phyloP scores from a whole-genome alignment of 2,797 vertebrate genomes.

The Halcyon leucocephala region DNA sequence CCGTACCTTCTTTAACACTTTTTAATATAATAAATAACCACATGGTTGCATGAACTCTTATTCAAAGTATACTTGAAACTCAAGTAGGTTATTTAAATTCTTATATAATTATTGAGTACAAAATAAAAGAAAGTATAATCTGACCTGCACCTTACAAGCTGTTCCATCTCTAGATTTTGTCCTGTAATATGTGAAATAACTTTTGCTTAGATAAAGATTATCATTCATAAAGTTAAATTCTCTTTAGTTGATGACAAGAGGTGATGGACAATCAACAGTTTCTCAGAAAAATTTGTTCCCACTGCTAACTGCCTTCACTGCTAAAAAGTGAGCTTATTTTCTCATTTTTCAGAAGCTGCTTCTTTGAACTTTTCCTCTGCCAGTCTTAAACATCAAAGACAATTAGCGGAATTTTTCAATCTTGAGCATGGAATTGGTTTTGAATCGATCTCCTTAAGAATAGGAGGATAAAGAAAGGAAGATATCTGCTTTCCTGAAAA shows the following conservation, averaged over 20 bases:
- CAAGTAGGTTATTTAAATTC: background rate
- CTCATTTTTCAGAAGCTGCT: background rate
- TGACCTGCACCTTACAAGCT: background rate
- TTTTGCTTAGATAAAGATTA: background rate
- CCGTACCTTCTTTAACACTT: background rate
- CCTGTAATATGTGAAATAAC: background rate
- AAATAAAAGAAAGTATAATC: background rate
- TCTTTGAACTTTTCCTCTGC: background rate
- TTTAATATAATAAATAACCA: background rate
- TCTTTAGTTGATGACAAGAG: background rate
- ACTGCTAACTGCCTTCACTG: background rate
- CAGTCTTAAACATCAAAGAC: background rate
- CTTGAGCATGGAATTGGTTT: background rate
- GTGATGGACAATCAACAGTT: background rate
- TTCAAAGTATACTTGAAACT: background rate
- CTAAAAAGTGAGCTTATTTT: background rate
- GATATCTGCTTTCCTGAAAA: background rate
- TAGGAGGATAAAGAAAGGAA: background rate
- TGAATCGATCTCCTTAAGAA: background rate
- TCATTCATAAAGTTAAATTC: background rate
- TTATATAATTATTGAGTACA: background rate
- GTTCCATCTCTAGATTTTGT: background rate
- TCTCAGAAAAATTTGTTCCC: background rate
- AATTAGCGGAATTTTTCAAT: background rate
- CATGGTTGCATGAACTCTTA: background rate